Conservation (phyloP, 2,113 vertebrate species). For the Leptobrachium leishanense region DNA sequence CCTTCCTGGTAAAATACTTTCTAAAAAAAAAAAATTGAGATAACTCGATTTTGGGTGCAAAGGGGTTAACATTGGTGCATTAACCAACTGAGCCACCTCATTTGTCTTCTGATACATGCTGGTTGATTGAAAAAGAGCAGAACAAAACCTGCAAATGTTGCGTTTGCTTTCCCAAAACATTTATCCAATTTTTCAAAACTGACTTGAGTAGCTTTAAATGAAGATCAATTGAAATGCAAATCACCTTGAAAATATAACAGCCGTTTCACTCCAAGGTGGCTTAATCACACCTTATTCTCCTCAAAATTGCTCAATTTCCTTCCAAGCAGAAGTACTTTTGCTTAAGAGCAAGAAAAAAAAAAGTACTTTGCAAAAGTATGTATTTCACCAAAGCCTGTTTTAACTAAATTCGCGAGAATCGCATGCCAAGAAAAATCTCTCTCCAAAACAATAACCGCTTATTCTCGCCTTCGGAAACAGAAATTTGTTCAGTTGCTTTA, state of each 20-base stretch:
- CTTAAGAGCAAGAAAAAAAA: constrained; percentile 61
- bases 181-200: constrained; percentile 17
- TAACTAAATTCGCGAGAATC: constrained; percentile 73
- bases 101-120: too few relatives aligned
- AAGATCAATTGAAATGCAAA: constrained; percentile 36
- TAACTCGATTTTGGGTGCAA: too few relatives aligned
- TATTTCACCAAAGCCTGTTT: constrained; percentile 69
- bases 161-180: constrained; percentile 11
- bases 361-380: constrained; percentile 53
- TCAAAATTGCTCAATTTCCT: constrained; percentile 55
- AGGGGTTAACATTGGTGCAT: too few relatives aligned
- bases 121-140: too few relatives aligned
- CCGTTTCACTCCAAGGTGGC: neutral
- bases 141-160: neutral
- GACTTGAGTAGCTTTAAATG: constrained; percentile 19
- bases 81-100: neutral
- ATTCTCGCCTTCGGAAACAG: constrained; percentile 64
- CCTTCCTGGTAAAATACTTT: too few relatives aligned
- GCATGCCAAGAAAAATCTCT: constrained; percentile 70
- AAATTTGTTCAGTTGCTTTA: constrained; percentile 59
- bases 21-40: too few relatives aligned
- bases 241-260: constrained; percentile 8
- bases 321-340: constrained; percentile 62
- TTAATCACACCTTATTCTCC: constrained; percentile 27
- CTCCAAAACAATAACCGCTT: constrained; percentile 71